Conservation (phyloP, 2,888 invertebrate species). For the Eilema griseolum region DNA sequence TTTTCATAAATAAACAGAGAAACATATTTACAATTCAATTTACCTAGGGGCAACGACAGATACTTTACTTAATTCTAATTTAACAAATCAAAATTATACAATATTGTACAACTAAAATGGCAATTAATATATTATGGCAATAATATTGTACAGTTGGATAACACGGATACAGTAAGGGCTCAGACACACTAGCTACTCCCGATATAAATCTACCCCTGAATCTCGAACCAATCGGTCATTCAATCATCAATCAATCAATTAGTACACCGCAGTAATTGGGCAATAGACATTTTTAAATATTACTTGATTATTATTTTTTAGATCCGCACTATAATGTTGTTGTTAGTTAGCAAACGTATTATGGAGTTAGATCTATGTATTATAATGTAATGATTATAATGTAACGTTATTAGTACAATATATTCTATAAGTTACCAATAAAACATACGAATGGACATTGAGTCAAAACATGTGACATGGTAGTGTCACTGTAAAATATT, state of each 20-base stretch:
- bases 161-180: conserved; percentile 25
- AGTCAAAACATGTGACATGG: no score
- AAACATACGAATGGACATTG: no score
- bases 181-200: conserved; percentile 19
- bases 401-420: neutral
- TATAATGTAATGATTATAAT: neutral
- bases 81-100: conserved; percentile 39
- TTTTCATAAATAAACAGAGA: conserved; percentile 8
- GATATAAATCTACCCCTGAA: neutral
- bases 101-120: conserved; percentile 33
- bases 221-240: neutral
- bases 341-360: neutral
- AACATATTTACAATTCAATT: conserved; percentile 26
- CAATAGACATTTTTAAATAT: neutral
- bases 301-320: no score
- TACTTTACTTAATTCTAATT: conserved; percentile 45
- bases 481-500: no score
- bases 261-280: no score
- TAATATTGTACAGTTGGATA: conserved; percentile 47
- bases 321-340: no score
- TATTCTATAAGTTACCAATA: no score
- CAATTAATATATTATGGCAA: conserved; percentile 33
- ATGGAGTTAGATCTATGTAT: neutral
- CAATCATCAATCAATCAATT: no score
- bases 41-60: conserved; percentile 38